A percentile compares a stretch with the other conserved stretches of the same genome.
phyloP scores from a whole-genome alignment of 2,797 vertebrate species.

The Helicolenus hilgendorfi region DNA sequence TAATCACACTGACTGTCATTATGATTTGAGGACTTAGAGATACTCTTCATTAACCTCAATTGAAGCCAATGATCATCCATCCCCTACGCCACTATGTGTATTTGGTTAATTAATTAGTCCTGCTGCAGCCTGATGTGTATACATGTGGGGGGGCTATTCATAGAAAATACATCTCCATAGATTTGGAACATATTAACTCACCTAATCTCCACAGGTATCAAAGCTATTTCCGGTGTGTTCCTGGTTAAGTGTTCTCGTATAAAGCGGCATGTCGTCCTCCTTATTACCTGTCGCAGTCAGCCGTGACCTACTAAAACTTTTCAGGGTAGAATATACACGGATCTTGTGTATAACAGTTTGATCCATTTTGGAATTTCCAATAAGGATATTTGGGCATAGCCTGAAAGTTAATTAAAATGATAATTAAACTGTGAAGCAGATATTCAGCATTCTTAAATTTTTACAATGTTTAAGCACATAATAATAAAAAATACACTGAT shows the following conservation, averaged over 20 bases:
- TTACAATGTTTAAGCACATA: neutral
- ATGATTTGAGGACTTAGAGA: conserved; percentile 8
- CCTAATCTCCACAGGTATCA: conserved; percentile 67
- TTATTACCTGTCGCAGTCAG: conserved; percentile 43
- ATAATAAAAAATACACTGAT: neutral
- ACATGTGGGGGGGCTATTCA: conserved; percentile 63
- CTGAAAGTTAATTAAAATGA: neutral
- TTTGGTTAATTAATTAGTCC: conserved; percentile 68
- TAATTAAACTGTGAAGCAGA: neutral
- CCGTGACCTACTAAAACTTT: conserved; percentile 59
- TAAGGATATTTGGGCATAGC: neutral
- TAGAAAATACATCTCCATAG: conserved; percentile 67
- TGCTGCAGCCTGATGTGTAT: conserved; percentile 41
- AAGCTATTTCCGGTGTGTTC: conserved; percentile 40
- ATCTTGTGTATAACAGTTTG: neutral
- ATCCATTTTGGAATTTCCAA: neutral
- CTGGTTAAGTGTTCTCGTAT: neutral
- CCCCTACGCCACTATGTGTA: conserved; percentile 3
- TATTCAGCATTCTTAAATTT: neutral
- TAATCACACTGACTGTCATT: conserved; percentile 7
- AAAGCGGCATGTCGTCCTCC: conserved; percentile 3
- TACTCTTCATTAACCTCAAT: conserved; percentile 68
- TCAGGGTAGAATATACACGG: neutral
- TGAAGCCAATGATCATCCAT: conserved; percentile 37
- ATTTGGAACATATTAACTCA: conserved; percentile 72